Base-by-base conservation (phyloP, 2,797 vertebrate genomes). In the Xyrichtys novacula region DNA sequence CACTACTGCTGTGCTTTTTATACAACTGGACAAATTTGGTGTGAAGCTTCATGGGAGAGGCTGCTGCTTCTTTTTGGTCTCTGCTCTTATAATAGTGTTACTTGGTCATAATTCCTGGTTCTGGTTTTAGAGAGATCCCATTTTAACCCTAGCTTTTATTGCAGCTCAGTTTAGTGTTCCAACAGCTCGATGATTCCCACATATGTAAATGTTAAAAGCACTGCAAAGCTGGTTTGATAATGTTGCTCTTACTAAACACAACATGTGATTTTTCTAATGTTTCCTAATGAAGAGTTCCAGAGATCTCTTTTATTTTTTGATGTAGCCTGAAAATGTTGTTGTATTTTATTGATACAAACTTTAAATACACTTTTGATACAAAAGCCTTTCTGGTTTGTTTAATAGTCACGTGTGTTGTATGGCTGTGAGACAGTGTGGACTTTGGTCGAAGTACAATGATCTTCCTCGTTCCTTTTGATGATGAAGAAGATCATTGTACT, bases 331-430 rank as follows among this genome's bases (percentile, higher is more conserved):
- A 19, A 75, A 67, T 62, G 22, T 67, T 48, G 29, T 16, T 58
- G 15, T 49, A 68, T 65, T 72, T 80, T 80, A 75, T 76, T 72
- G 43, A 44, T 80, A 43, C 3, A 64, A 6, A 64, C 70, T 75
- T 77, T 56, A 56, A 86, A 84, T 78, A 83, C 34, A 77, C 54
- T 83, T 86, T 82, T 81, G 6, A 70, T 76, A 76, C 34, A 68
- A 58, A 71, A 17, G 0, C 9, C 6, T 2, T n/a, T 55, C 3
- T 9, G 20, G 7, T 44, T 56, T 42, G 8, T 11, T 36, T 44
- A 34, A 39, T 3, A 31, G 6, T 58, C 15, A 10, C 8, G 12
- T 22, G 6, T 14, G 3, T 12, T 19, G 19, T 15, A 34, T n/a
- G 16, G n/a, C n/a, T n/a, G n/a, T n/a, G n/a, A n/a, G n/a, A n/a